Evolutionary conservation across 1,140 invertebrate genomes (phyloP).

Genomic region (Andrena cerasifolii): DNA sequence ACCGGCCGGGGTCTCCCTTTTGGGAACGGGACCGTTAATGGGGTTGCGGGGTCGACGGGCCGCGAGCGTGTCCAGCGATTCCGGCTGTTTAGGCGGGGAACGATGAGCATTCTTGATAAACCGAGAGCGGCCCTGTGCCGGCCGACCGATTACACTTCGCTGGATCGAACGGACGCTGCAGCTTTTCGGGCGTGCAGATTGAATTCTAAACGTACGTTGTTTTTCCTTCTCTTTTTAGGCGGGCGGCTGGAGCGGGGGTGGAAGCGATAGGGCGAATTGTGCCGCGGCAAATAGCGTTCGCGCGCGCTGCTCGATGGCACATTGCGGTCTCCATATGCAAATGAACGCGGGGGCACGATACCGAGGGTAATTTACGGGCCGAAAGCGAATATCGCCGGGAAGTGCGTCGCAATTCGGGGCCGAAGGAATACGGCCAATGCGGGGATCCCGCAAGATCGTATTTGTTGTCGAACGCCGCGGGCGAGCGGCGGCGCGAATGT

Average conservation of each 20-base stretch:
- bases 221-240: neutral
- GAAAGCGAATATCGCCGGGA: neutral
- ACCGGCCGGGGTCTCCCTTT: neutral
- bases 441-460: too few species aligned
- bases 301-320: slow-evolving; percentile 52
- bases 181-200: neutral
- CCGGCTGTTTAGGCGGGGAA: slow-evolving; percentile 40
- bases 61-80: neutral
- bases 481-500: too few species aligned
- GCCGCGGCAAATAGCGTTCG: slow-evolving; percentile 52
- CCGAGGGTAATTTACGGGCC: slow-evolving; percentile 52
- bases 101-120: slow-evolving; percentile 39
- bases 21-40: slow-evolving; percentile 40
- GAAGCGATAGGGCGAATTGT: slow-evolving; percentile 32
- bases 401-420: neutral
- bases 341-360: slow-evolving; percentile 62
- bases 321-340: slow-evolving; percentile 66
- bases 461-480: too few species aligned
- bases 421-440: too few species aligned
- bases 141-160: neutral
- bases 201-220: slow-evolving; percentile 11
- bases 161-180: neutral
- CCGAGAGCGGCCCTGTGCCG: neutral
- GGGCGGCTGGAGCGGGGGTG: neutral
- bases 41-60: neutral